These are phyloP conservation scores for Macrobrachium nipponense DNA, from an alignment of 1,140 invertebrate species.

Conservation along the genomic window DNA sequence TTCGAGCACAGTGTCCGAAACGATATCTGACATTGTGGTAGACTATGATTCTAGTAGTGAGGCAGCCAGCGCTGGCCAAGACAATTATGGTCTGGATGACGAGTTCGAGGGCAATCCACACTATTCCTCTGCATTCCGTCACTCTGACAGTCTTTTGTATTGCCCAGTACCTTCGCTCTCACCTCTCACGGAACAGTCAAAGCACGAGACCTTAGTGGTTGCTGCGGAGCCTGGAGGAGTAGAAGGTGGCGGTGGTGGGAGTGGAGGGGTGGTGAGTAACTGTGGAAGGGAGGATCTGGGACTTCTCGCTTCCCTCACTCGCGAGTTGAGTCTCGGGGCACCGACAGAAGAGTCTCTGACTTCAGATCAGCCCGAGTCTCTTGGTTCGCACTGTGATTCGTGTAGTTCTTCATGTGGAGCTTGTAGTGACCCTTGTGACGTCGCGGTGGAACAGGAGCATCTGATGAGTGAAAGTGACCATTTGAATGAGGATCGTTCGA, in stretches of 20 bases:
- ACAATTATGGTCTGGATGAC: conserved; percentile 8
- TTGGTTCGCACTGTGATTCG: conserved; percentile 60
- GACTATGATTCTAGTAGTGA: conserved; percentile 52
- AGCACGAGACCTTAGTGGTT: conserved; percentile 56
- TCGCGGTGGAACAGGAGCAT: conserved; percentile 15
- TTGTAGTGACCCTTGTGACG: conserved; percentile 40
- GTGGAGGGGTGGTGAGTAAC: conserved; percentile 39
- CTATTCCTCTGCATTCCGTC: conserved; percentile 13
- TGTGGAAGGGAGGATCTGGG: conserved; percentile 15
- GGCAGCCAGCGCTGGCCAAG: conserved; percentile 36
- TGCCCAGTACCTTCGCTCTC: conserved; percentile 62
- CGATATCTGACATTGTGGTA: conserved; percentile 53
- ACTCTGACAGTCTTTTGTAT: conserved; percentile 41
- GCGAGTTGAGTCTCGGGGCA: conserved; percentile 58
- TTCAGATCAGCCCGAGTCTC: conserved; percentile 64
- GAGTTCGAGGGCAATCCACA: background rate
- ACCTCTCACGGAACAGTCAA: conserved; percentile 58
- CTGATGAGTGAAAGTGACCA: conserved; percentile 25
- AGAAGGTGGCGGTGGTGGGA: conserved; percentile 63
- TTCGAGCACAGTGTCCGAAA: conserved; percentile 50
- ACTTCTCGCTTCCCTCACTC: conserved; percentile 51
- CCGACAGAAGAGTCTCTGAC: conserved; percentile 63
- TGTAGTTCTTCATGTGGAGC: conserved; percentile 59
- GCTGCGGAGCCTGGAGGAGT: conserved; percentile 43
- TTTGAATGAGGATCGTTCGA: conserved; percentile 19